Conservation (phyloP, 2,113 vertebrate genomes). For the Triplophysa dalaica region DNA sequence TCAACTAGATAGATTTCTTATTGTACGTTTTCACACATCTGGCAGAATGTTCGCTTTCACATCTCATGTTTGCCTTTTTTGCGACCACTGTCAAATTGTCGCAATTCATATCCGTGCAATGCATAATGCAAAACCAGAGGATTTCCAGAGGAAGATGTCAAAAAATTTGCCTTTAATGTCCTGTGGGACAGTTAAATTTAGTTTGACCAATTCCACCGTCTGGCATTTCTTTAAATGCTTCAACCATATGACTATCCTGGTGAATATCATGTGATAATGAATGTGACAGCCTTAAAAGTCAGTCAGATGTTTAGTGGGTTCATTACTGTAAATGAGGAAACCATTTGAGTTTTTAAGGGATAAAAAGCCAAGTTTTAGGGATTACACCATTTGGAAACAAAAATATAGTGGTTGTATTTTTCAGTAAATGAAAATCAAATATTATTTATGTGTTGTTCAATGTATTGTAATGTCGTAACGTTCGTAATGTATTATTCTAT, state of each 20-base stretch:
- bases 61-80: neutral
- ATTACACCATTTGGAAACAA: no score
- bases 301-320: conserved; percentile 18
- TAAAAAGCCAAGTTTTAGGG: no score
- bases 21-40: neutral
- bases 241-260: conserved; percentile 17
- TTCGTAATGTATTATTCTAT: no score
- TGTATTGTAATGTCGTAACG: no score
- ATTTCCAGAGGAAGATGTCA: conserved; percentile 16
- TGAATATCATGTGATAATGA: conserved; percentile 18
- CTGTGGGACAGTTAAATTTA: conserved; percentile 10
- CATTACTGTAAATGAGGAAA: neutral
- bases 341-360: neutral
- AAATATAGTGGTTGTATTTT: no score
- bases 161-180: conserved; percentile 20
- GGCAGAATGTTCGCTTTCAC: neutral
- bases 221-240: conserved; percentile 28
- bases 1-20: conserved; percentile 7
- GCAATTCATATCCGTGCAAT: neutral
- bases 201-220: neutral
- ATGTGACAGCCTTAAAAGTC: conserved; percentile 14
- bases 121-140: conserved; percentile 19
- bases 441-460: no score
- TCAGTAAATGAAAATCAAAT: no score
- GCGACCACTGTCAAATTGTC: neutral